These are phyloP conservation scores for Dryoscopus gambensis DNA, from an alignment of 2,113 vertebrate species.

Conservation along the genomic window DNA sequence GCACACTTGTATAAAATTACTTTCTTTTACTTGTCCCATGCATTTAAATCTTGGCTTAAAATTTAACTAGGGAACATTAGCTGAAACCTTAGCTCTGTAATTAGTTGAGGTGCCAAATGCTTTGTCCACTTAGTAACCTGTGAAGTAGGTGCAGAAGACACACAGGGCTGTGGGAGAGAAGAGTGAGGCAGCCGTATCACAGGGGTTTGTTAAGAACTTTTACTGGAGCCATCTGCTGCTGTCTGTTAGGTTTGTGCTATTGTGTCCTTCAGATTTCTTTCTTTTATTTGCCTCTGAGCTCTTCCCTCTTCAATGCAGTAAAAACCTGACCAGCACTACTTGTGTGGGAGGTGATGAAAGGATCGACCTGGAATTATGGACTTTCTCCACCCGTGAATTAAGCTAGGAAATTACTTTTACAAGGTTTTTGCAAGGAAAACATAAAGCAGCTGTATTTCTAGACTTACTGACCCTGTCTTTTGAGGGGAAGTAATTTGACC, in stretches of 20 bases:
- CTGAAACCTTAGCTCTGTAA: not conserved
- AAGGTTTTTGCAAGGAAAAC: not conserved
- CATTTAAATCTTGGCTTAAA: not conserved
- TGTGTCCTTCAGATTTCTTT: not conserved
- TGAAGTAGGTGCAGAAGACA: not conserved
- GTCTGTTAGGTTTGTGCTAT: not conserved
- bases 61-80: not conserved
- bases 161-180: not conserved
- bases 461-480: not conserved
- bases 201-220: not conserved
- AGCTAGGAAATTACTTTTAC: not conserved
- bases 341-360: not conserved
- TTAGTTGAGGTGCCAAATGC: not conserved
- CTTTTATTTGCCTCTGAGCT: not conserved
- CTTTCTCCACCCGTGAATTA: not conserved
- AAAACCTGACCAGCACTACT: not conserved
- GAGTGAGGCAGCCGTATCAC: not conserved
- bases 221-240: not conserved
- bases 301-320: not conserved
- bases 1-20: not conserved
- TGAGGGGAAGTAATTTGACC: not conserved
- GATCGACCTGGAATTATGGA: not conserved
- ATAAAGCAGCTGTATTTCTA: not conserved
- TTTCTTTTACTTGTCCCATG: not conserved
- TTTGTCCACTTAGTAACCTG: not conserved